Evolutionary conservation across 2,797 vertebrate genomes (phyloP).

Genomic region (Dendrocincla tyrannina): DNA sequence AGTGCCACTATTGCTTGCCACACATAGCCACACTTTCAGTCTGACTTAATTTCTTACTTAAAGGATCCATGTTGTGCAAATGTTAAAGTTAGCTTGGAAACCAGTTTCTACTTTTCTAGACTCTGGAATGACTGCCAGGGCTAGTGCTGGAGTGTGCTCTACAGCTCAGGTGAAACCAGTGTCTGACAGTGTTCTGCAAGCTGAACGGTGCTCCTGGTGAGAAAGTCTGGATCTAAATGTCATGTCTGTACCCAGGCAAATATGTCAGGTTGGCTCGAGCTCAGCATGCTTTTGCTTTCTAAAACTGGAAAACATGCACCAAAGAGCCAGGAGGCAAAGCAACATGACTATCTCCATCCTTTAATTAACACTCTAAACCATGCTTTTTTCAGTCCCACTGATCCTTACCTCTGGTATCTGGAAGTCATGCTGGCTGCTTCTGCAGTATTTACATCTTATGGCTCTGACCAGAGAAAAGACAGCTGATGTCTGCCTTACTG

Average conservation of each 20-base stretch:
- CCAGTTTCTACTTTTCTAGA: neutral
- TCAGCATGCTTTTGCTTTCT: neutral
- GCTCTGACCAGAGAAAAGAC: neutral
- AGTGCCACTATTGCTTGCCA: neutral
- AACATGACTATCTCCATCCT: neutral
- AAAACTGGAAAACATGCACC: neutral
- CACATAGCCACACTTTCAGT: neutral
- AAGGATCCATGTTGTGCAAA: neutral
- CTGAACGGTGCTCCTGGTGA: neutral
- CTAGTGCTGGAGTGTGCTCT: neutral
- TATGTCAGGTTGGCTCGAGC: neutral
- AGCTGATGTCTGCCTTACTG: neutral
- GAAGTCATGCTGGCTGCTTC: neutral
- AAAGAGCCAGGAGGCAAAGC: neutral
- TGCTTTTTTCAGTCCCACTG: neutral
- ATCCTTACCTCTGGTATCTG: neutral
- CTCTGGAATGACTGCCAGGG: neutral
- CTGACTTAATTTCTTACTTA: neutral
- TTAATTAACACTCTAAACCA: neutral
- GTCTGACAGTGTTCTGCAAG: neutral
- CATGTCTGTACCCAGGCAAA: neutral
- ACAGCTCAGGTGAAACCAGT: neutral
- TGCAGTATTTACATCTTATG: neutral
- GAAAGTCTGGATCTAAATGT: neutral
- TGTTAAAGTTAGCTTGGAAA: neutral